These are phyloP conservation scores for Cichlasoma orientale DNA, from an alignment of 2,797 vertebrate species.

Conservation along the genomic window DNA sequence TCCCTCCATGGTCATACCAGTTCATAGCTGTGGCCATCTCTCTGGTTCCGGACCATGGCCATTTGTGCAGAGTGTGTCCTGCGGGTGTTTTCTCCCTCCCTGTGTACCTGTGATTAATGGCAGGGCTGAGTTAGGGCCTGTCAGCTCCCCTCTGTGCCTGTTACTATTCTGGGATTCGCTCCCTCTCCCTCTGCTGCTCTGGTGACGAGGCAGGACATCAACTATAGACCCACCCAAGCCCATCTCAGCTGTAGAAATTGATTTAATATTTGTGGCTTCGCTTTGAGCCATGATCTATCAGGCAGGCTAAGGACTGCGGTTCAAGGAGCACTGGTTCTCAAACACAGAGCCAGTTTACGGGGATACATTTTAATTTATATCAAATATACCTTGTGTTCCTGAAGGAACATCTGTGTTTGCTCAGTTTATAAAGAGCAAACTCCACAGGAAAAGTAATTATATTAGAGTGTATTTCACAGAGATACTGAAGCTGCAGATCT, in stretches of 20 bases:
- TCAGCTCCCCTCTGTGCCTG: conserved; percentile 69
- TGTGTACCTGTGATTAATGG: conserved; percentile 81
- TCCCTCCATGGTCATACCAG: conserved; percentile 20
- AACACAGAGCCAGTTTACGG: conserved; percentile 15
- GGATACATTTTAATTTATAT: conserved; percentile 39
- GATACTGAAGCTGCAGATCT: conserved; percentile 22
- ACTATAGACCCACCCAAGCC: conserved; percentile 59
- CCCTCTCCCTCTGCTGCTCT: conserved; percentile 51
- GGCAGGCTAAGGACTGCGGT: conserved; percentile 17
- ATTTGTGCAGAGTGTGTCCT: conserved; percentile 67
- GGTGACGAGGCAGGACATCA: conserved; percentile 71
- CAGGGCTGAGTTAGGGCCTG: conserved; percentile 76
- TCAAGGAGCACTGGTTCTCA: conserved; percentile 29
- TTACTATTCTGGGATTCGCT: conserved; percentile 75
- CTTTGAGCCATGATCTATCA: conserved; percentile 39
- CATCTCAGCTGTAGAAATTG: conserved; percentile 54
- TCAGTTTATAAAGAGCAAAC: conserved; percentile 18
- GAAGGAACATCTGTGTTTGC: conserved; percentile 37
- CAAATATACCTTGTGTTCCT: conserved; percentile 12
- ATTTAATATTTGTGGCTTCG: conserved; percentile 60
- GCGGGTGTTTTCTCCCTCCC: conserved; percentile 72
- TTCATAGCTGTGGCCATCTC: conserved; percentile 26
- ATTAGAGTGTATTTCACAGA: conserved; percentile 13
- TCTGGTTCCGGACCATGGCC: conserved; percentile 45
- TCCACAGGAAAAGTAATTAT: conserved; percentile 21